A percentile compares a stretch with the other conserved stretches of the same genome.
These are phyloP conservation scores for Drosophila affinis DNA, from an alignment of 2,888 invertebrate species.

Conservation along the genomic window DNA sequence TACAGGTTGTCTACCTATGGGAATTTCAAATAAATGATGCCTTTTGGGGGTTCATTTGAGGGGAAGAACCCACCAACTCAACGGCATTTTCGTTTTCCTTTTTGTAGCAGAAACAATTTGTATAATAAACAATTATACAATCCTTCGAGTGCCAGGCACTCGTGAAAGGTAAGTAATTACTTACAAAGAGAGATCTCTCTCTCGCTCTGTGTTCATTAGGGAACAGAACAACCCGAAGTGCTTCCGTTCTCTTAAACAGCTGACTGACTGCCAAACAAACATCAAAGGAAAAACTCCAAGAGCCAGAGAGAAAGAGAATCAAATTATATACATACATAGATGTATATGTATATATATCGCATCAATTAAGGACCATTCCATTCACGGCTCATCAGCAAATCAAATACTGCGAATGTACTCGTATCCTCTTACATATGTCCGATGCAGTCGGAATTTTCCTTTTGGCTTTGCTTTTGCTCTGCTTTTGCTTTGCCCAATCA, in stretches of 20 bases:
- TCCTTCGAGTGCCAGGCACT: not conserved
- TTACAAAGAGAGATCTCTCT: not conserved
- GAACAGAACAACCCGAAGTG: not conserved
- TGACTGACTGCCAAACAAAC: constrained; percentile 29
- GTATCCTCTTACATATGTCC: constrained; percentile 36
- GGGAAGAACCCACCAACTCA: not conserved
- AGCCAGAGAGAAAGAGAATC: not conserved
- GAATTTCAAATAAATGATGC: not conserved
- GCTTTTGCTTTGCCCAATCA: constrained; percentile 39
- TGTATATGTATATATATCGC: not conserved
- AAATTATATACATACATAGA: not conserved
- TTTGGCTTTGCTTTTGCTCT: not conserved
- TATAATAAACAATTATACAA: too few species aligned
- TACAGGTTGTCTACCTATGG: not conserved
- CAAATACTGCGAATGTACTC: not conserved
- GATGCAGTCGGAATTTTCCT: constrained; percentile 28
- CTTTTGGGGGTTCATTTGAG: not conserved
- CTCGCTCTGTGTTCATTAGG: not conserved
- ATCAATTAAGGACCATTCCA: not conserved
- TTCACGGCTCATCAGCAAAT: constrained; percentile 1
- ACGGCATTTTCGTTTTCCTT: not conserved
- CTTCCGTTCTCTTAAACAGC: constrained; percentile 39
- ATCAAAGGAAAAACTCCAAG: constrained; percentile 24
- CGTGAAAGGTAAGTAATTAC: not conserved
- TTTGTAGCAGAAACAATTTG: too few species aligned